Evolutionary conservation across 2,797 vertebrate genomes (phyloP), one percentile per base, ranked within the genome.

Genomic region (Manis javanica): DNA sequence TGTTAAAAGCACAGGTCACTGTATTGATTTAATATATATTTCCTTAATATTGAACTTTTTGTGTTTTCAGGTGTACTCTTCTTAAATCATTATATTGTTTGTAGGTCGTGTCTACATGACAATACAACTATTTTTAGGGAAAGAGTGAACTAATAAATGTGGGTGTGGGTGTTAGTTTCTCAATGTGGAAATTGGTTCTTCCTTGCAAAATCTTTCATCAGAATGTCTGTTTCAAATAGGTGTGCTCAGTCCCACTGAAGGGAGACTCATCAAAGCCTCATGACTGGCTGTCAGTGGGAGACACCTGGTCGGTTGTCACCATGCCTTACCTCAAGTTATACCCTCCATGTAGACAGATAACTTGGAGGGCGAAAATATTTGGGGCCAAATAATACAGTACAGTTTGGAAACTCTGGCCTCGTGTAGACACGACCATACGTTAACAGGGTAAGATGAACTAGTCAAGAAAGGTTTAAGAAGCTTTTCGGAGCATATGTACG

Each of bases 81-180:
- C 90, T 66, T 49, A 94, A 96, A 57, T 72, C 59, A 74, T 91
- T 89, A 57, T 49, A 82, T 84, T 83, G 75, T 77, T 88, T 97
- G 87, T 90, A 87, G 95, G 95, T 91, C 94, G 61, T 97, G 91
- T 97, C 96, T 97, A 97, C 94, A 94, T 96, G 92, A 95, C 92
- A 96, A 96, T 92, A 94, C 39, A 53, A 78, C 90, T 68, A 69
- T 59, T 81, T 82, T 81, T 59, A 66, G 39, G 86, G 31, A 59
- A 79, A 88, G 63, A 51, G 19, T 86, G 26, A 96, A 77, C 61
- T 94, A 66, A n/a, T 55, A 91, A 74, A 19, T 81, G 92, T 71
- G 86, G 66, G n/a, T 77, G 59, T 57, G 79, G 81, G 68, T 84
- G 15, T 84, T 83, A 57, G 39, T 91, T 94, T 97, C 93, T 96